phyloP scores from a whole-genome alignment of 37 sponge, comb jelly and placozoan genomes.

The Ianthella basta region DNA sequence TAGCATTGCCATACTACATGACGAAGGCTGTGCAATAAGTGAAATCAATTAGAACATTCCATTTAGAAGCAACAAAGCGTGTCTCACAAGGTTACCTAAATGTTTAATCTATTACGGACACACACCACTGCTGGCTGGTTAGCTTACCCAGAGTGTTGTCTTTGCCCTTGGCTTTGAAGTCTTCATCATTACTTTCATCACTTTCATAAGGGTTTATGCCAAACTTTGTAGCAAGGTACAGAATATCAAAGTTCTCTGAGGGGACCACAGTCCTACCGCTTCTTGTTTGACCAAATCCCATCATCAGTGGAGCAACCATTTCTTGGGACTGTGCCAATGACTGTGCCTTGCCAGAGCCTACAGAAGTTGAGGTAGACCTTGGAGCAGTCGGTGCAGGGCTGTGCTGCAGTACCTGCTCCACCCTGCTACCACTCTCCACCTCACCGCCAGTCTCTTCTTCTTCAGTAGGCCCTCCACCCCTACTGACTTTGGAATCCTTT shows the following conservation, averaged over 20 bases:
- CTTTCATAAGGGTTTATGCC: not conserved
- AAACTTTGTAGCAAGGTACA: constrained; percentile 34
- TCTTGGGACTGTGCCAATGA: not conserved
- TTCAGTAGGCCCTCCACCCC: not conserved
- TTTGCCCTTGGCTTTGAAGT: not conserved
- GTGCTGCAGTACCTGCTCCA: too few relatives aligned
- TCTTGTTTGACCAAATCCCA: constrained; percentile 31
- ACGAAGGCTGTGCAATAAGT: too few relatives aligned
- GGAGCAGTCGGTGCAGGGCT: too few relatives aligned
- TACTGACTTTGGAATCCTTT: not conserved
- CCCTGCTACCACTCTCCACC: not conserved
- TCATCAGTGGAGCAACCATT: constrained; percentile 27
- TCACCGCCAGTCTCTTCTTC: not conserved
- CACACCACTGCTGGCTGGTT: not conserved
- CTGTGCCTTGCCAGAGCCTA: too few relatives aligned
- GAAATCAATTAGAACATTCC: too few relatives aligned
- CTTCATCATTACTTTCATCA: constrained; percentile 32
- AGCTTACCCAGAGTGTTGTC: not conserved
- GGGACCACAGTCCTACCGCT: constrained; percentile 23
- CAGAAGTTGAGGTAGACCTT: too few relatives aligned
- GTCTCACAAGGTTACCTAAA: not conserved
- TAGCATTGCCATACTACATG: too few relatives aligned
- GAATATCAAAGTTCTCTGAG: constrained; percentile 32
- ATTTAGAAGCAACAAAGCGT: not conserved
- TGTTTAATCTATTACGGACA: not conserved